phyloP scores from a whole-genome alignment of 1,140 invertebrate species.

The Lepidostoma basale region DNA sequence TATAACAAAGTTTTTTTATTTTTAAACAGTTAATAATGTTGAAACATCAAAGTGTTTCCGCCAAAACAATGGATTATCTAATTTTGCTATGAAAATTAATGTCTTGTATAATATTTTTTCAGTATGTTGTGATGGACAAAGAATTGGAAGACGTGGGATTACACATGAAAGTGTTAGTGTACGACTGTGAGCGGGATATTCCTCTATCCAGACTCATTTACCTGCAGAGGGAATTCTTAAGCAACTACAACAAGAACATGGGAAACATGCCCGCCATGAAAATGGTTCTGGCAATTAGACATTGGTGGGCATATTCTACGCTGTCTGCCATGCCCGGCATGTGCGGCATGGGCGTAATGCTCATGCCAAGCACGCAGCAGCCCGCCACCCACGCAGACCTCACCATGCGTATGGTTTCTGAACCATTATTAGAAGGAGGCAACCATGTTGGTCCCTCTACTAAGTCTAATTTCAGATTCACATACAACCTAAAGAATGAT shows the following conservation, averaged over 20 bases:
- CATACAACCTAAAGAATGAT: conserved; percentile 43
- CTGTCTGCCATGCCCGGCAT: conserved; percentile 19
- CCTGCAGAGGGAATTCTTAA: conserved; percentile 19
- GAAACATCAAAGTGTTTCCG: too few species aligned
- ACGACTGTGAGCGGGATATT: conserved; percentile 50
- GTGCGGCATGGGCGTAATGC: conserved; percentile 32
- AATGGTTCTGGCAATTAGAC: conserved; percentile 10
- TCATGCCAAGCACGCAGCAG: conserved; percentile 13
- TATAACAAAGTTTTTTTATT: too few species aligned
- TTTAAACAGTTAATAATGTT: too few species aligned
- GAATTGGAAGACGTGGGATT: conserved; percentile 50
- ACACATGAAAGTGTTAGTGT: conserved; percentile 45
- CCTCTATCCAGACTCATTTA: conserved; percentile 11
- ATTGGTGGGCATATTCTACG: conserved; percentile 20
- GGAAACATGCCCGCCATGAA: conserved; percentile 1
- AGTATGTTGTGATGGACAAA: conserved; percentile 44
- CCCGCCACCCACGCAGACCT: conserved; percentile 44
- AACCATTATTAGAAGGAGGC: conserved; percentile 19
- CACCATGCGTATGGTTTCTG: conserved; percentile 36
- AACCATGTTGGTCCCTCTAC: conserved; percentile 26
- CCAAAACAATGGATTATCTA: too few species aligned
- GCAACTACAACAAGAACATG: conserved; percentile 25
- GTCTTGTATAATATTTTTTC: conserved; percentile 19
- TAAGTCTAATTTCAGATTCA: conserved; percentile 37
- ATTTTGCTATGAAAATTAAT: too few species aligned